phyloP scores from a whole-genome alignment of 1,140 invertebrate species.

The Drosophila dunni region DNA sequence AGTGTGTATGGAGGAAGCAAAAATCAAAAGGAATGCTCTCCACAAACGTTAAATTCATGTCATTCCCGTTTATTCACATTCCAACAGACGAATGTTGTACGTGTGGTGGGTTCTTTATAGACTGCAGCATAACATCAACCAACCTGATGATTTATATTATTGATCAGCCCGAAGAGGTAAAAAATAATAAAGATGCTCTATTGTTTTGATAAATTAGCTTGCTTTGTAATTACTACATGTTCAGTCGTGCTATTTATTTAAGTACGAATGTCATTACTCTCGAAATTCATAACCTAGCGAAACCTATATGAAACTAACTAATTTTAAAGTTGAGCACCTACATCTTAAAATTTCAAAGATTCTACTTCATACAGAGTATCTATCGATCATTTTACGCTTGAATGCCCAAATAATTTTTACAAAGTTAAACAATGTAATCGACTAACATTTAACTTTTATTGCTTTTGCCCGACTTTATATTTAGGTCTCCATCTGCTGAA shows the following conservation, averaged over 20 bases:
- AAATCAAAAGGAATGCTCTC: slow-evolving; percentile 8
- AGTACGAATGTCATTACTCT: too few species aligned
- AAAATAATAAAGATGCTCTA: neutral
- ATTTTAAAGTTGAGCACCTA: too few species aligned
- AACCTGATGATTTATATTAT: slow-evolving; percentile 9
- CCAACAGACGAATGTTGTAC: neutral
- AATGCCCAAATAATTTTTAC: neutral
- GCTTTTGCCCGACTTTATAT: neutral
- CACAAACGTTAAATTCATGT: slow-evolving; percentile 28
- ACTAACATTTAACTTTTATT: neutral
- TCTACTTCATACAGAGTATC: neutral
- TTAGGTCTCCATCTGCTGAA: neutral
- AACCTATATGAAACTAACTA: too few species aligned
- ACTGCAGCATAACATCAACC: neutral
- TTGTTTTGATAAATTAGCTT: neutral
- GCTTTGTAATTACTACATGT: too few species aligned
- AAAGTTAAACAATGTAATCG: neutral
- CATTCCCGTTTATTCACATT: slow-evolving; percentile 21
- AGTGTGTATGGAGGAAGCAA: slow-evolving; percentile 13
- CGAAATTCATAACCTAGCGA: too few species aligned
- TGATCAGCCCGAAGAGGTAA: neutral
- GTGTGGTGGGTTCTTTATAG: neutral
- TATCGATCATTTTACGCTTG: neutral
- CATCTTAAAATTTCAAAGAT: too few species aligned
- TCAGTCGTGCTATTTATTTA: too few species aligned